Conservation (phyloP, 2,888 invertebrate genomes). For the Patella ulyssiponensis region DNA sequence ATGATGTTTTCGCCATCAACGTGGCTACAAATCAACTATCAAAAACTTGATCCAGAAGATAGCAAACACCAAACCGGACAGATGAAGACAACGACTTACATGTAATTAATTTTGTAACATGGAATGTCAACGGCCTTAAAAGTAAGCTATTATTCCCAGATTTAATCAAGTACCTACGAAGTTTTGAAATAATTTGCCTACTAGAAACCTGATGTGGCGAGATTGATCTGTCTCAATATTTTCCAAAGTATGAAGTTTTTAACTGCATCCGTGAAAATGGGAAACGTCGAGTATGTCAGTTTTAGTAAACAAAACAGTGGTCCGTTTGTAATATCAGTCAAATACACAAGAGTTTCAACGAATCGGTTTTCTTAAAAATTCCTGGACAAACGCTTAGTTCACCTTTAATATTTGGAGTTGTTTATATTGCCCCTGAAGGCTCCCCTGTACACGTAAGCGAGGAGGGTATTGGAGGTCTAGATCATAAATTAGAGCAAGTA, state of each 20-base stretch:
- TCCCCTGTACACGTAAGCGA: too few species aligned
- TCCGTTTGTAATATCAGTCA: background rate
- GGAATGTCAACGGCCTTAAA: background rate
- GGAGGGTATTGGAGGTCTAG: too few species aligned
- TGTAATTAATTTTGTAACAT: background rate
- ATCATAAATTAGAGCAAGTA: background rate
- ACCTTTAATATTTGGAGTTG: too few species aligned
- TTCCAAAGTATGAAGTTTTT: background rate
- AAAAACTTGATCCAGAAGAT: background rate
- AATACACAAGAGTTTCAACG: background rate
- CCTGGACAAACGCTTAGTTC: too few species aligned
- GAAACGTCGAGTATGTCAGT: background rate
- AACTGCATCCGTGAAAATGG: background rate
- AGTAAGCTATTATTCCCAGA: background rate
- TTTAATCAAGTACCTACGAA: background rate
- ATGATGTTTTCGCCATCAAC: background rate
- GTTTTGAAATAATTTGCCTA: background rate
- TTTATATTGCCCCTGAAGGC: too few species aligned
- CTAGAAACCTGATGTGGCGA: background rate
- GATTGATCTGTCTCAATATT: background rate
- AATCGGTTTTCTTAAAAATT: too few species aligned
- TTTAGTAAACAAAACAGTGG: background rate
- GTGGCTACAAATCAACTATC: background rate
- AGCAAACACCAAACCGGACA: background rate
- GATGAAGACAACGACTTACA: background rate